Percentiles rank a stretch among this genome's conserved stretches.
Evolutionary conservation across 2,113 vertebrate species (phyloP).

Genomic region (Gallinago undulata): DNA sequence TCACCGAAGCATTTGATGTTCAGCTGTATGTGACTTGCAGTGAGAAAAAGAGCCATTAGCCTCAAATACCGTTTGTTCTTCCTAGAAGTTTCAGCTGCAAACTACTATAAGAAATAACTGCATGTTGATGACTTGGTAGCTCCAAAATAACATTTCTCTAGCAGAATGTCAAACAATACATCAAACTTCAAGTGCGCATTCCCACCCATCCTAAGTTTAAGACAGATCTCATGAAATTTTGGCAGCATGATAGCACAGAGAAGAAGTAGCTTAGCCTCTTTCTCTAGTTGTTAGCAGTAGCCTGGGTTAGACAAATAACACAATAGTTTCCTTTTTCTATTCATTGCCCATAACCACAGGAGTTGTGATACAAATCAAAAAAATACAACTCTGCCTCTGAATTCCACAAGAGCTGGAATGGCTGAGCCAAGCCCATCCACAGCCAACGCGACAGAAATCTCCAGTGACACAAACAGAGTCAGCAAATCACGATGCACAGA

Average conservation of each 20-base stretch:
- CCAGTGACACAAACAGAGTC: background rate
- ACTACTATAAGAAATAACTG: background rate
- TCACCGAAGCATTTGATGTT: background rate
- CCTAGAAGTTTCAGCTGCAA: background rate
- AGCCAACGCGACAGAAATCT: fast-evolving
- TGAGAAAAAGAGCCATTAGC: constrained; percentile 15
- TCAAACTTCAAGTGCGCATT: background rate
- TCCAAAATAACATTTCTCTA: background rate
- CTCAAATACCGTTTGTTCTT: constrained; percentile 10
- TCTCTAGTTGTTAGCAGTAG: background rate
- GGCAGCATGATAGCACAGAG: background rate
- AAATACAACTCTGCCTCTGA: background rate
- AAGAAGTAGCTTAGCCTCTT: background rate
- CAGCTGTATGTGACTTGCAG: background rate
- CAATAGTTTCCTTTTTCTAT: background rate
- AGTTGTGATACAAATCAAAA: background rate
- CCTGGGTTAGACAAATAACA: background rate
- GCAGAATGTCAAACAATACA: background rate
- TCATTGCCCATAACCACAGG: fast-evolving
- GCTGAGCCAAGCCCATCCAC: fast-evolving
- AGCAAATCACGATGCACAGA: background rate
- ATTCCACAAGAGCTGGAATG: background rate
- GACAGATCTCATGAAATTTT: background rate
- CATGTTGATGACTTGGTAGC: background rate
- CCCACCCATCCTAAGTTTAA: background rate